phyloP scores from a whole-genome alignment of 2,888 invertebrate genomes.

The Eumerus sabulonum region DNA sequence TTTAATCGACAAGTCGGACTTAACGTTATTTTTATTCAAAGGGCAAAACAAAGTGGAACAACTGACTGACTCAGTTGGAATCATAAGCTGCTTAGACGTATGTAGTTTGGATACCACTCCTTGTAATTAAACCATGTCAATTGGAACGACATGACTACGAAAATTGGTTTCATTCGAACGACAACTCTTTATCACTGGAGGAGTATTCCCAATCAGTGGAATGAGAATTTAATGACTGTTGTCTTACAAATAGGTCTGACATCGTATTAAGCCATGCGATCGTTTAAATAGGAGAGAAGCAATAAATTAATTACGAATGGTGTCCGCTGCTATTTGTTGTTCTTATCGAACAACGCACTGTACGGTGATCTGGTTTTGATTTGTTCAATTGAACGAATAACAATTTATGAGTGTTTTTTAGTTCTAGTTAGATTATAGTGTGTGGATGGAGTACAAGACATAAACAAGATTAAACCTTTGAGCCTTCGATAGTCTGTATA shows the following conservation, averaged over 20 bases:
- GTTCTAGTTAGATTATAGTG: not conserved
- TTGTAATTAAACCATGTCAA: slow-evolving; percentile 61
- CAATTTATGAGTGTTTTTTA: slow-evolving; percentile 6
- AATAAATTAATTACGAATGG: slow-evolving; percentile 58
- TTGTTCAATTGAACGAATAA: slow-evolving; percentile 44
- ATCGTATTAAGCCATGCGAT: slow-evolving; percentile 2
- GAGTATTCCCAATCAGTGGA: slow-evolving; percentile 38
- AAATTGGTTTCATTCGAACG: slow-evolving; percentile 32
- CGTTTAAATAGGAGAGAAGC: slow-evolving; percentile 35
- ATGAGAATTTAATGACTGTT: slow-evolving; percentile 31
- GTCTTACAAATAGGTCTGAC: slow-evolving; percentile 26
- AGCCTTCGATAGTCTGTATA: slow-evolving; percentile 43
- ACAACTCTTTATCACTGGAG: slow-evolving; percentile 2
- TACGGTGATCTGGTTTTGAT: slow-evolving; percentile 50
- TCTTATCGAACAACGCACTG: slow-evolving; percentile 20
- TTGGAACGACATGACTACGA: slow-evolving; percentile 42
- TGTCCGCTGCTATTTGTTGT: slow-evolving; percentile 19
- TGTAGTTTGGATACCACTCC: slow-evolving; percentile 13
- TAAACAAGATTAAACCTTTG: slow-evolving; percentile 42
- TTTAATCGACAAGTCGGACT: slow-evolving; percentile 24
- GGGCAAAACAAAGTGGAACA: not conserved
- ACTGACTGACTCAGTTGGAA: slow-evolving; percentile 18
- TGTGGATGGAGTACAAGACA: not conserved
- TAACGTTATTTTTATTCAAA: slow-evolving; percentile 19
- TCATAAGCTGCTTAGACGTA: slow-evolving; percentile 28